These are phyloP conservation scores for Formicarius rufipectus DNA, from an alignment of 2,113 vertebrate genomes.

Conservation along the genomic window DNA sequence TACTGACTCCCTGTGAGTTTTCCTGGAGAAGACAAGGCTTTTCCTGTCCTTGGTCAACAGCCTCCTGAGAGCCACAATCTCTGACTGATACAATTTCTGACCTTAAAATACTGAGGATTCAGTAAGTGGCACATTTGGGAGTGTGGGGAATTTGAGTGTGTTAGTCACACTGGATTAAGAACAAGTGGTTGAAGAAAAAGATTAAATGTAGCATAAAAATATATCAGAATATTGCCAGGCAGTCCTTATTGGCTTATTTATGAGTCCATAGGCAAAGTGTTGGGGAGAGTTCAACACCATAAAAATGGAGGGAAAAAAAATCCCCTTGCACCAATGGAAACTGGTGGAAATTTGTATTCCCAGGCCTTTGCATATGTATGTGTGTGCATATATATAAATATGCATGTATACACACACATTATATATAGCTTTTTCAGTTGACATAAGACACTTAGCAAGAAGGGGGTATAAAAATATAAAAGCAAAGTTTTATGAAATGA, in stretches of 20 bases:
- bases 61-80: neutral
- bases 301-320: neutral
- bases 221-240: neutral
- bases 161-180: neutral
- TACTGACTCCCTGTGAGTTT: neutral
- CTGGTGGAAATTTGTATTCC: neutral
- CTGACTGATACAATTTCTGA: neutral
- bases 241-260: neutral
- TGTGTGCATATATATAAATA: constrained; percentile 9
- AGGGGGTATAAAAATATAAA: neutral
- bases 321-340: neutral
- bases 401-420: constrained; percentile 3
- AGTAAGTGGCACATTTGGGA: neutral
- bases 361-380: neutral
- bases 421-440: constrained; percentile 33
- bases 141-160: neutral
- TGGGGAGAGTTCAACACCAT: neutral
- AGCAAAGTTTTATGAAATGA: neutral
- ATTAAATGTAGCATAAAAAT: neutral
- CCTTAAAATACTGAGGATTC: neutral
- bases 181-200: neutral
- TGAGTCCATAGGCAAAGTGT: neutral
- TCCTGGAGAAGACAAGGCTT: neutral
- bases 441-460: neutral
- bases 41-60: neutral